phyloP scores from a whole-genome alignment of 1,140 invertebrate species.

The Thrips palmi region DNA sequence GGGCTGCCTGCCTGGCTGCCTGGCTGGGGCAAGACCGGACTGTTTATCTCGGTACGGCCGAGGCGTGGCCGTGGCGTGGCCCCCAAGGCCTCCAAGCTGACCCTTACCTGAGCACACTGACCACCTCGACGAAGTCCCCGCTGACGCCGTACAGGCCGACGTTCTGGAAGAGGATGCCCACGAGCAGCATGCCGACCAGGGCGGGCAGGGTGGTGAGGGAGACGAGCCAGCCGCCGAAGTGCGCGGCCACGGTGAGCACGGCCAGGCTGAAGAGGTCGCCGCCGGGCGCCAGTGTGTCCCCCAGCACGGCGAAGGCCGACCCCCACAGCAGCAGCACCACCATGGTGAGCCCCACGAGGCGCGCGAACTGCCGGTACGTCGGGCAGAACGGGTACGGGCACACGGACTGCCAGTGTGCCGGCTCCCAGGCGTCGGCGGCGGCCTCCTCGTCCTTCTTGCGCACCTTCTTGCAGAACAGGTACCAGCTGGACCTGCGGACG shows the following conservation, averaged over 20 bases:
- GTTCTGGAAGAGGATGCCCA: constrained; percentile 63
- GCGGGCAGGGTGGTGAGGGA: constrained; percentile 63
- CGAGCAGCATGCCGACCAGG: constrained; percentile 69
- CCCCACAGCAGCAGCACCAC: constrained; percentile 60
- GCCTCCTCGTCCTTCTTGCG: constrained; percentile 43
- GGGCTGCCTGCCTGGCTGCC: background rate
- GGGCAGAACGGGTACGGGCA: constrained; percentile 67
- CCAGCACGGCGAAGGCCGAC: constrained; percentile 49
- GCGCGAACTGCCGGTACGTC: constrained; percentile 55
- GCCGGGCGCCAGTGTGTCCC: constrained; percentile 50
- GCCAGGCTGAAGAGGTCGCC: constrained; percentile 65
- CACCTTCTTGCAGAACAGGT: constrained; percentile 46
- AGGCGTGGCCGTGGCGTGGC: no score
- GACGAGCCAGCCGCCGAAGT: constrained; percentile 62
- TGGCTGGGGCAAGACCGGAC: no score
- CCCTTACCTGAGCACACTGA: constrained; percentile 43
- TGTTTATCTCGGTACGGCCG: no score
- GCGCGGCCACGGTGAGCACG: constrained; percentile 47
- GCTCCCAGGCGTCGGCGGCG: constrained; percentile 52
- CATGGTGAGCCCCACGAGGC: constrained; percentile 42
- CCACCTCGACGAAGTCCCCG: constrained; percentile 35
- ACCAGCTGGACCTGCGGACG: constrained; percentile 45
- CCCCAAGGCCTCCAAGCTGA: no score
- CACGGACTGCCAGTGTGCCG: constrained; percentile 47
- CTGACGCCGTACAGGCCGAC: constrained; percentile 51